Percentiles rank a stretch among this genome's conserved stretches.
Evolutionary conservation across 2,888 invertebrate species (phyloP).

Genomic region (Parelbella ahira): DNA sequence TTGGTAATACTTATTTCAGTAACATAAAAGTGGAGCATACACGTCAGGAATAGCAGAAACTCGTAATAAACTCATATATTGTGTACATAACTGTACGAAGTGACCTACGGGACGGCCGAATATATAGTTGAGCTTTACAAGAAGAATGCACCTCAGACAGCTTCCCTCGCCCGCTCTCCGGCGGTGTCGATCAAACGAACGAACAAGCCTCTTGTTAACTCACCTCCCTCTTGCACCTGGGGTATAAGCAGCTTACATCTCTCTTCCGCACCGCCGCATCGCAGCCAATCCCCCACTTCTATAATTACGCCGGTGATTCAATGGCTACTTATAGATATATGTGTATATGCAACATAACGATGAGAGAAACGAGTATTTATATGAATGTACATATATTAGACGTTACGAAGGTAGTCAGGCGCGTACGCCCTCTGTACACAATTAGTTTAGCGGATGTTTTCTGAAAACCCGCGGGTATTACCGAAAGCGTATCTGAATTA

Average conservation of each 20-base stretch:
- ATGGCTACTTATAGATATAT: slow-evolving; percentile 78
- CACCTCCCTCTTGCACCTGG: slow-evolving; percentile 56
- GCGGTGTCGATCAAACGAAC: slow-evolving; percentile 80
- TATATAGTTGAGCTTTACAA: slow-evolving; percentile 78
- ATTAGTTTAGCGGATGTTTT: slow-evolving; percentile 13
- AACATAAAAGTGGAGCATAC: background rate
- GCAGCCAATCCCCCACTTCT: slow-evolving; percentile 81
- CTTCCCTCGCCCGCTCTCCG: slow-evolving; percentile 72
- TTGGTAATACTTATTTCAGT: no score
- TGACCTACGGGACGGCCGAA: slow-evolving; percentile 57
- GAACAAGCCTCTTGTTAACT: slow-evolving; percentile 79
- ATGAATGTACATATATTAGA: slow-evolving; percentile 69
- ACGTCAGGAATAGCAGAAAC: background rate
- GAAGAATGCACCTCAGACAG: slow-evolving; percentile 77
- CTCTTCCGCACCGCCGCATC: slow-evolving; percentile 64
- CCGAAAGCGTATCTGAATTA: background rate
- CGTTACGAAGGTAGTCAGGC: slow-evolving; percentile 58
- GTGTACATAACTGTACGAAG: slow-evolving; percentile 60
- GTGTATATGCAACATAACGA: slow-evolving; percentile 66
- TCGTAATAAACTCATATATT: slow-evolving; percentile 28
- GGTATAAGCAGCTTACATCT: slow-evolving; percentile 46
- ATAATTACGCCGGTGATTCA: slow-evolving; percentile 81
- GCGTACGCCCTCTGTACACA: slow-evolving; percentile 28
- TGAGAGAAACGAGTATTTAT: slow-evolving; percentile 67
- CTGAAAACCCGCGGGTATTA: slow-evolving; percentile 6